Base-by-base conservation (phyloP, 2,888 invertebrate genomes). In the Ophioninae sp. region DNA sequence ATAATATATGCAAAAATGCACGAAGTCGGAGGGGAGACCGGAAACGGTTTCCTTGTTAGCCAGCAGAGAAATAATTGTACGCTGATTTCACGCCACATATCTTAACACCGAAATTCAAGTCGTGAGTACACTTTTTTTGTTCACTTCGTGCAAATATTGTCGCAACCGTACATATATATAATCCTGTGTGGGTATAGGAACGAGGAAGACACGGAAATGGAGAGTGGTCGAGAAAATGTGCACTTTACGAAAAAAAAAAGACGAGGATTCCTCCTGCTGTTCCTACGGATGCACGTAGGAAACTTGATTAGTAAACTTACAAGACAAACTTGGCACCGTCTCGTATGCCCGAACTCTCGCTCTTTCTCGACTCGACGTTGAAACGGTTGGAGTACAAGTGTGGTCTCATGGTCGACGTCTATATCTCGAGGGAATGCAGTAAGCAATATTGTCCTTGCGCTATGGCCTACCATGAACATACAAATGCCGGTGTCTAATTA, bases 221-320 rank as follows among this genome's bases (percentile, higher is more conserved):
- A 59, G 44, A 5, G 44, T 72, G 41, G 39, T 56, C 21, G 17
- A 17, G 37, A 64, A 56, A 79, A 57, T 74, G 75, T 79, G 61
- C 61, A 67, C 67, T 81, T 84, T 72, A 20, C 21, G 10, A 56
- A 59, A 59, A 59, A 59, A 7, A 50, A 41, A 83, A 76, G 78
- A 83, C 65, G 77, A 75, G 79, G 39, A 39, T 21, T 30, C 5
- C 65, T 56, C 20, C 41, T 41, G 44, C 72, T 73, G 72, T 57
- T 61, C 57, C 57, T 57, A 79, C 79, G 78, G 81, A 70, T 81
- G 64, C 75, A 81, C 80, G 78, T 75, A 79, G 84, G 79, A 84
- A 84, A 84, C 81, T 81, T 84, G 81, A 84, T 84, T 84, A 84
- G 81, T 72, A 84, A 84, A 84, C 84, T 84, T 81, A 62, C 72